Evolutionary conservation across 2,888 invertebrate species (phyloP).

Genomic region (Erebia ligea): DNA sequence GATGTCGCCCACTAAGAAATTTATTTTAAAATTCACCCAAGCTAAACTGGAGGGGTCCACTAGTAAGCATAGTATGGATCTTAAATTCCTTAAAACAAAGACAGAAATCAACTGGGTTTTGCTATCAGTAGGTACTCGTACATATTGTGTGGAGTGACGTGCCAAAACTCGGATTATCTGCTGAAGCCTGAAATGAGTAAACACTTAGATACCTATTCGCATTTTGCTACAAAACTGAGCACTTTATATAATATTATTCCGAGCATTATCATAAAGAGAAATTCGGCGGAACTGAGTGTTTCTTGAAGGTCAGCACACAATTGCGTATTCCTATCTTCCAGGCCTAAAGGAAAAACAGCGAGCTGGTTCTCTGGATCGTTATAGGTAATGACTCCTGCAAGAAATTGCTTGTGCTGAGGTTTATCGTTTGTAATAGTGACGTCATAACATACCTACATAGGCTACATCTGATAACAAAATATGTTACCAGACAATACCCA

Average conservation of each 20-base stretch:
- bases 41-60: no score
- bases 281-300: slow-evolving; percentile 25
- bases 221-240: slow-evolving; percentile 13
- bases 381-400: slow-evolving; percentile 54
- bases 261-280: slow-evolving; percentile 26
- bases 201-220: slow-evolving; percentile 19
- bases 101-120: background rate
- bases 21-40: no score
- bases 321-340: slow-evolving; percentile 29
- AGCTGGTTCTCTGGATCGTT: slow-evolving; percentile 51
- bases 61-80: no score
- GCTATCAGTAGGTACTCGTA: background rate
- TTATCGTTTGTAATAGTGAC: slow-evolving; percentile 64
- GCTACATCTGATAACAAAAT: no score
- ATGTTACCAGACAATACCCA: no score
- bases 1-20: no score
- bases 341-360: slow-evolving; percentile 27
- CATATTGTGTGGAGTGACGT: background rate
- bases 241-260: slow-evolving; percentile 23
- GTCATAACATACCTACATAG: slow-evolving; percentile 55
- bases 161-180: background rate
- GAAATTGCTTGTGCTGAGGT: slow-evolving; percentile 46
- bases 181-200: slow-evolving; percentile 16
- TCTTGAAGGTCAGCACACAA: slow-evolving; percentile 32
- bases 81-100: background rate